phyloP scores from a whole-genome alignment of 2,113 vertebrate species.

The Pluvianellus socialis region DNA sequence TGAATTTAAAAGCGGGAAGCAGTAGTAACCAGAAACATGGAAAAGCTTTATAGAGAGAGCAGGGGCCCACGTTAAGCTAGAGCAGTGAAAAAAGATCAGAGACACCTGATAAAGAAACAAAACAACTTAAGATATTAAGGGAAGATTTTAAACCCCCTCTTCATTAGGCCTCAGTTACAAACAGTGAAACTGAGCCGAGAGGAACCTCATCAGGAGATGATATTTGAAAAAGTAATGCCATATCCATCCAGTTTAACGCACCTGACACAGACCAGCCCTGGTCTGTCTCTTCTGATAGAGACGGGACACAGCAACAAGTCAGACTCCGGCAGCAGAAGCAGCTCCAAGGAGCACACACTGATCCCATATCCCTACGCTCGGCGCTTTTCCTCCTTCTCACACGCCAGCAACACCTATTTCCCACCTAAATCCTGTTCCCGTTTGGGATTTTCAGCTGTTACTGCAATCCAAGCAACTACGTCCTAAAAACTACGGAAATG shows the following conservation, averaged over 20 bases:
- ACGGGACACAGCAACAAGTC: background rate
- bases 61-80: background rate
- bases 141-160: background rate
- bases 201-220: background rate
- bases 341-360: background rate
- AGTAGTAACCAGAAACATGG: background rate
- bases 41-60: background rate
- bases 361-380: background rate
- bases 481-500: background rate
- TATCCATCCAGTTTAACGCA: background rate
- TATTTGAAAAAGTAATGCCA: background rate
- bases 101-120: background rate
- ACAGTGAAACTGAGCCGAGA: background rate
- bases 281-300: background rate
- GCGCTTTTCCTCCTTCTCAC: background rate
- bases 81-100: background rate
- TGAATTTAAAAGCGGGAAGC: background rate
- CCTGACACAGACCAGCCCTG: background rate
- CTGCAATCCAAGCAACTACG: background rate
- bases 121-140: background rate
- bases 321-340: background rate
- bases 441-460: background rate
- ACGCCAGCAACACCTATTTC: background rate
- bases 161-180: background rate
- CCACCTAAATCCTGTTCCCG: background rate